Evolutionary conservation across 1,140 invertebrate genomes (phyloP).

Genomic region (Ectropis grisescens): DNA sequence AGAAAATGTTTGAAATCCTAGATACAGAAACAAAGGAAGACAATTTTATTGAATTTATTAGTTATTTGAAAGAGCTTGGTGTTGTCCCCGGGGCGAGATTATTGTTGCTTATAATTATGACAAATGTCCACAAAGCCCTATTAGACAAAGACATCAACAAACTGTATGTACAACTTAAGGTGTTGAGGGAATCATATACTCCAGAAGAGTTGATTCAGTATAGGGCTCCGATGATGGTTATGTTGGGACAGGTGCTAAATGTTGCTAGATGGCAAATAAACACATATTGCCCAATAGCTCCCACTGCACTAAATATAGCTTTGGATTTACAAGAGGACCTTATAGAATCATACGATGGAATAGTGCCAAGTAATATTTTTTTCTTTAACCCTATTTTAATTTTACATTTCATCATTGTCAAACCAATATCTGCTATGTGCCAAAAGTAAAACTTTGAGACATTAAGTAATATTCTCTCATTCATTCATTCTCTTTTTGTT

Average conservation of each 20-base stretch:
- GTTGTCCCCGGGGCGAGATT: conserved; percentile 33
- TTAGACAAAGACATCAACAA: conserved; percentile 25
- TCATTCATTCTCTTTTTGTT: no score
- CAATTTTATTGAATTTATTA: conserved; percentile 39
- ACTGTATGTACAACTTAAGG: conserved; percentile 31
- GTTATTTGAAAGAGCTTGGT: conserved; percentile 23
- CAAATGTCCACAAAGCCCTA: conserved; percentile 36
- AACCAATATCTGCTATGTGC: no score
- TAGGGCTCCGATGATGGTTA: conserved; percentile 43
- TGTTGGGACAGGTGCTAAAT: conserved; percentile 44
- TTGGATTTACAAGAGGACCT: conserved; percentile 30
- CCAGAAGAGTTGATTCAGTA: conserved; percentile 34
- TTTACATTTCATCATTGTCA: no score
- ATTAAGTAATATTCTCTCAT: no score
- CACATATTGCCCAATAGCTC: conserved; percentile 24
- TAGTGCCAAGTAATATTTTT: conserved; percentile 34
- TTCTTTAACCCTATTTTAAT: background rate
- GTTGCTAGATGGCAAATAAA: conserved; percentile 41
- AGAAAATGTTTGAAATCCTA: conserved; percentile 22
- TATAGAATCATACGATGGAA: conserved; percentile 25
- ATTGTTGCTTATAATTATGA: conserved; percentile 47
- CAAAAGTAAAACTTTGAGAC: no score
- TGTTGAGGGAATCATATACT: conserved; percentile 26
- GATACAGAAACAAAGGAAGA: conserved; percentile 24
- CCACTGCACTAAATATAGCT: conserved; percentile 25